Conservation (phyloP, 2,113 vertebrate genomes). For the Pimephales promelas region DNA sequence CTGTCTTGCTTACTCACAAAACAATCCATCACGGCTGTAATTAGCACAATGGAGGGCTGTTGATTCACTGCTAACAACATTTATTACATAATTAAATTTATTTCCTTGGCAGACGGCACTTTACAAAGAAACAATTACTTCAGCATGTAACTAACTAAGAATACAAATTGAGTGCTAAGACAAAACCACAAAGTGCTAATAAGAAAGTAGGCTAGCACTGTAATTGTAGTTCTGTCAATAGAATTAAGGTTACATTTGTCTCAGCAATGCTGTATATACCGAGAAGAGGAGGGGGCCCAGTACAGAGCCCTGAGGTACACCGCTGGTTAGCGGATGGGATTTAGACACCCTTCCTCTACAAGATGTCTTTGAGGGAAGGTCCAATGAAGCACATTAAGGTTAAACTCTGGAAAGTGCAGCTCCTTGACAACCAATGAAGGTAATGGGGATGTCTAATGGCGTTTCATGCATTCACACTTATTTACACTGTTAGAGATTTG, state of each 20-base stretch:
- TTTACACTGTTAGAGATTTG: too few species aligned
- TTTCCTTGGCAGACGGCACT: slow-evolving; percentile 40
- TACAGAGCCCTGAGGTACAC: not conserved
- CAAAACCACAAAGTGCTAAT: slow-evolving; percentile 9
- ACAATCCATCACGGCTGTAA: slow-evolving; percentile 60
- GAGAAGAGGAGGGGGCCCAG: not conserved
- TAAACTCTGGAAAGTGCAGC: not conserved
- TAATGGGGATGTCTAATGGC: too few species aligned
- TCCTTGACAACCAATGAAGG: not conserved
- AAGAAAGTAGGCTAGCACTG: not conserved
- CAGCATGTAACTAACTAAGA: slow-evolving; percentile 23
- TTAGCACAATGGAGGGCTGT: slow-evolving; percentile 57
- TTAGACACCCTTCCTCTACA: not conserved
- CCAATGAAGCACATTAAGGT: not conserved
- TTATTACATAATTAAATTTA: slow-evolving; percentile 39
- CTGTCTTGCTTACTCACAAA: slow-evolving; percentile 33
- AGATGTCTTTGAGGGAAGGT: not conserved
- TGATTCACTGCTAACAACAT: slow-evolving; percentile 40
- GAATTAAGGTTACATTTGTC: not conserved
- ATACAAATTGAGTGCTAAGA: slow-evolving; percentile 27
- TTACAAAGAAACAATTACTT: slow-evolving; percentile 31
- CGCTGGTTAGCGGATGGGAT: not conserved
- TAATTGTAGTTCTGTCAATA: slow-evolving; percentile 5
- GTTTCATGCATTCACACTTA: too few species aligned
- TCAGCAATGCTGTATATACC: not conserved